phyloP scores from a whole-genome alignment of 2,888 invertebrate species.

The Volucella inflata region DNA sequence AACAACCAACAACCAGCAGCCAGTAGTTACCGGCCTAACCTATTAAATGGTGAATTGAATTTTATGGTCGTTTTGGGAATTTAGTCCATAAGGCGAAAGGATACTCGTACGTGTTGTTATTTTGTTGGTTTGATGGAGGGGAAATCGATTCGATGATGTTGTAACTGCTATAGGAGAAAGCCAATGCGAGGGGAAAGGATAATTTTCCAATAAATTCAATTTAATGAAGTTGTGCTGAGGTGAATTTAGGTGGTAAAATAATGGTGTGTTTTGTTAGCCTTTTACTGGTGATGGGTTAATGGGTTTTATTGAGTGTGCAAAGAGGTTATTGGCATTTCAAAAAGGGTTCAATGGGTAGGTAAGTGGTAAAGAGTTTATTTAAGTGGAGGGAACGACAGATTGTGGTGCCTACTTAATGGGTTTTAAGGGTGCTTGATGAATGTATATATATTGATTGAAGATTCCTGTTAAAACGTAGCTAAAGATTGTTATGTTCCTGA shows the following conservation, averaged over 20 bases:
- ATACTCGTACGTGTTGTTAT: background rate
- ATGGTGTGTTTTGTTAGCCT: slow-evolving; percentile 37
- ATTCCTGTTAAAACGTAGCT: no score
- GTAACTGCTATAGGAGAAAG: background rate
- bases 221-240: slow-evolving; percentile 73
- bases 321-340: slow-evolving; percentile 10
- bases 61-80: slow-evolving; percentile 72
- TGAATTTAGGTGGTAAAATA: slow-evolving; percentile 54
- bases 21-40: slow-evolving; percentile 10
- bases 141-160: slow-evolving; percentile 46
- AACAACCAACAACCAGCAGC: no score
- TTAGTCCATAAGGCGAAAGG: slow-evolving; percentile 31
- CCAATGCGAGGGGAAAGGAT: slow-evolving; percentile 22
- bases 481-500: no score
- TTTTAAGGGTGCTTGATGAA: no score
- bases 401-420: no score
- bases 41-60: slow-evolving; percentile 70
- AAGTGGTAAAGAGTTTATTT: background rate
- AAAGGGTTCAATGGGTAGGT: slow-evolving; percentile 11
- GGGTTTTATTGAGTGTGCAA: slow-evolving; percentile 43
- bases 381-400: no score
- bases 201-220: slow-evolving; percentile 72
- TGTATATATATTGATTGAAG: no score
- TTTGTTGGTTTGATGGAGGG: background rate
- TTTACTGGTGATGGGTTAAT: slow-evolving; percentile 55